A percentile compares a stretch with the other conserved stretches of the same genome.
Evolutionary conservation across 1,140 invertebrate species (phyloP).

Genomic region (Drosophila busckii): DNA sequence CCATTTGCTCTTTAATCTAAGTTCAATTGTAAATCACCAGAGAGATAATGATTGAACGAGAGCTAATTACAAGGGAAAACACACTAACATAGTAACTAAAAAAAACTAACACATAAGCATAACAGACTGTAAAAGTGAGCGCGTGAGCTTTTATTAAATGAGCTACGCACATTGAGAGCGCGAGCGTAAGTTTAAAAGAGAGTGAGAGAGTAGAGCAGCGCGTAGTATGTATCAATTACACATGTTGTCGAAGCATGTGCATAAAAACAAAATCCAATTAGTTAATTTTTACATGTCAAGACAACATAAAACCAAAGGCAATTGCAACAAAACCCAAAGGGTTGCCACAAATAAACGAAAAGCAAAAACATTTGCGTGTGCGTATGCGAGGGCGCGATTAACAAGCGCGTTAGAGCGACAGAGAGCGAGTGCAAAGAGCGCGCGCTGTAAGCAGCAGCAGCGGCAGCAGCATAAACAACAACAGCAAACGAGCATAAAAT

Average conservation of each 20-base stretch:
- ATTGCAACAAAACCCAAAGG: conserved; percentile 59
- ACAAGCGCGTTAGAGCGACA: conserved; percentile 19
- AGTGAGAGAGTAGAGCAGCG: neutral
- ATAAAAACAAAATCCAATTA: conserved; percentile 50
- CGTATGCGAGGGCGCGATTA: conserved; percentile 19
- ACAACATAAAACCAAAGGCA: conserved; percentile 45
- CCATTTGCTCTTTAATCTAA: conserved; percentile 43
- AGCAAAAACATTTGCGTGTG: conserved; percentile 59
- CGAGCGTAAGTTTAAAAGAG: neutral
- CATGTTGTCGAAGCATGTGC: conserved; percentile 37
- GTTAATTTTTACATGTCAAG: conserved; percentile 38
- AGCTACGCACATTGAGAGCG: no score
- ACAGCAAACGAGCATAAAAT: conserved; percentile 32
- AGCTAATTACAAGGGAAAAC: conserved; percentile 36
- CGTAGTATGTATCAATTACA: conserved; percentile 22
- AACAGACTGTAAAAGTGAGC: no score
- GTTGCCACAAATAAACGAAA: conserved; percentile 59
- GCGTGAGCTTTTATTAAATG: no score
- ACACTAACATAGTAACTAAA: conserved; percentile 7
- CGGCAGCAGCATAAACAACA: conserved; percentile 38
- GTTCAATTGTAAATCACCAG: conserved; percentile 54
- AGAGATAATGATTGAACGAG: conserved; percentile 33
- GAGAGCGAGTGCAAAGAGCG: conserved; percentile 17
- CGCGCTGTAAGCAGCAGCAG: conserved; percentile 55
- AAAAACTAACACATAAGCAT: conserved; percentile 48